Evolutionary conservation across 2,113 vertebrate species (phyloP).

Genomic region (Phrynosoma platyrhinos): DNA sequence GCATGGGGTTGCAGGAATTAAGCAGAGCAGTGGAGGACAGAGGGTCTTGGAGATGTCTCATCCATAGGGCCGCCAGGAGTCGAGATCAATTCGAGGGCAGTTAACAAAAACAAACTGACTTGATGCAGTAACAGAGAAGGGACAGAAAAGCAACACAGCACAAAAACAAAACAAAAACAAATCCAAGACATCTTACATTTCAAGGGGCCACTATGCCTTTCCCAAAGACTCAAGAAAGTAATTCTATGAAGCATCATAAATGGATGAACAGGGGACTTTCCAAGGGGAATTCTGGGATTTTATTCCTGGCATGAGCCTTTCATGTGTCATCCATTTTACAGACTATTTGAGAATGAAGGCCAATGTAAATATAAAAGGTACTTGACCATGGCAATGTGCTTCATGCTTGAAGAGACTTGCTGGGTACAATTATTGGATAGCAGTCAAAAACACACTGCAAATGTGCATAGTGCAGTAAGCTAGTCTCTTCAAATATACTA

Average conservation of each 20-base stretch:
- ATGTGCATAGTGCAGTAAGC: background rate
- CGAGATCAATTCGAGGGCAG: no score
- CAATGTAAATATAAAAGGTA: background rate
- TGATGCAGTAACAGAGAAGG: no score
- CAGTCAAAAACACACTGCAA: background rate
- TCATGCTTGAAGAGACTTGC: background rate
- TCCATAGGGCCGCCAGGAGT: no score
- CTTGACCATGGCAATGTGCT: background rate
- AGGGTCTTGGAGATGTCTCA: no score
- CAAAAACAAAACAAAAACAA: no score
- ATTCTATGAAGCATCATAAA: rapidly evolving
- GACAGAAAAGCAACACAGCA: no score
- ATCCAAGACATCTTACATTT: no score
- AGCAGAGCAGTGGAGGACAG: no score
- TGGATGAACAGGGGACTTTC: background rate
- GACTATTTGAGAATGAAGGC: background rate
- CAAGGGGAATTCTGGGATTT: background rate
- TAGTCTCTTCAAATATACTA: background rate
- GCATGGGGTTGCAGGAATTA: no score
- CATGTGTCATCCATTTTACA: background rate
- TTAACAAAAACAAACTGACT: no score
- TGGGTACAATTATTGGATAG: background rate
- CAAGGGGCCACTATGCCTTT: no score
- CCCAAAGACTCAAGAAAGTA: no score
- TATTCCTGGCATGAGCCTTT: background rate